These are phyloP conservation scores for Halictus quadricinctus DNA, from an alignment of 2,888 invertebrate species.

Conservation along the genomic window DNA sequence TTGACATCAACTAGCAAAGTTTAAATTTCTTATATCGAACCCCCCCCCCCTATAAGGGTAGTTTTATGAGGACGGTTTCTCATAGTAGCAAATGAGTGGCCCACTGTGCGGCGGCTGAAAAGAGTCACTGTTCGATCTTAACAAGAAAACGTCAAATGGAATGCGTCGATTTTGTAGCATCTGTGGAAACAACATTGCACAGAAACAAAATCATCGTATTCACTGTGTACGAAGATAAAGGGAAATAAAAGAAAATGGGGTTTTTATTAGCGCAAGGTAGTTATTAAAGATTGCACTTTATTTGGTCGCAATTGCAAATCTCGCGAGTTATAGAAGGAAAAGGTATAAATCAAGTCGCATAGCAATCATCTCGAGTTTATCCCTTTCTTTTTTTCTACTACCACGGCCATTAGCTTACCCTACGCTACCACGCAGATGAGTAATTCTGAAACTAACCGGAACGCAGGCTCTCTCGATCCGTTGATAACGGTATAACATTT, in stretches of 20 bases:
- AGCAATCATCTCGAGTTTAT: conserved; percentile 55
- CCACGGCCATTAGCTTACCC: conserved; percentile 40
- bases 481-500: conserved; percentile 48
- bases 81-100: no score
- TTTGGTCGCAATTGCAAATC: conserved; percentile 42
- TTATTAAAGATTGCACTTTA: conserved; percentile 50
- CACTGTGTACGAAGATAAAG: background rate
- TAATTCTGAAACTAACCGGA: conserved; percentile 57
- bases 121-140: background rate
- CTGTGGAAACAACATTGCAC: conserved; percentile 19
- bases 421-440: conserved; percentile 35
- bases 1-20: no score
- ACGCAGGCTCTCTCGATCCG: conserved; percentile 39
- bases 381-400: conserved; percentile 50
- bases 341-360: conserved; percentile 54
- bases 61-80: no score
- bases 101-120: background rate
- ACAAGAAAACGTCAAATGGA: background rate
- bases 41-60: no score
- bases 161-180: background rate
- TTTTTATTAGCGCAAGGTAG: conserved; percentile 43
- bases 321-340: conserved; percentile 21
- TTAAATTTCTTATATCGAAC: no score
- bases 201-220: conserved; percentile 15
- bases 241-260: conserved; percentile 28